A percentile compares a stretch with the other conserved stretches of the same genome.
Conservation (phyloP, 1,140 invertebrate genomes). For the Zaprionus davidi region DNA sequence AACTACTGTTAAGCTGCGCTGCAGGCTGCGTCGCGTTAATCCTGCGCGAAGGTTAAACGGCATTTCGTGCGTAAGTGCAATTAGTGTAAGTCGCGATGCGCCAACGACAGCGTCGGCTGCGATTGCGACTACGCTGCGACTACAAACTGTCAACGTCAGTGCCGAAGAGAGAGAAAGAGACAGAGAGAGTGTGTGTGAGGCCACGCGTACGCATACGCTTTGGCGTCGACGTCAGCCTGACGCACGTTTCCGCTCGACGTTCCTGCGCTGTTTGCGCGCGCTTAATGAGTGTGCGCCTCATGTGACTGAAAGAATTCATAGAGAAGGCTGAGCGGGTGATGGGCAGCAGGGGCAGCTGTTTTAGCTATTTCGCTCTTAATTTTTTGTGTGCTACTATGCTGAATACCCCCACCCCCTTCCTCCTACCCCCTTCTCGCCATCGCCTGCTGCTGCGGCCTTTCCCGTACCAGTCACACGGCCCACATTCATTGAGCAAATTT, state of each 20-base stretch:
- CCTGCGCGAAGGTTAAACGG: conserved; percentile 59
- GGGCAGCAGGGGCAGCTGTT: neutral
- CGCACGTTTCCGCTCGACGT: conserved; percentile 60
- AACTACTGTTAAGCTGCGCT: conserved; percentile 77
- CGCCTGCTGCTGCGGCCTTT: neutral
- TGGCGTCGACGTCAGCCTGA: conserved; percentile 44
- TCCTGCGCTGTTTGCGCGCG: conserved; percentile 17
- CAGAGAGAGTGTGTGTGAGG: conserved; percentile 23
- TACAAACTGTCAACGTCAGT: conserved; percentile 12
- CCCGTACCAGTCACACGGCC: conserved; percentile 23
- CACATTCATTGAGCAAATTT: conserved; percentile 72
- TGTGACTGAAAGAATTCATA: conserved; percentile 60
- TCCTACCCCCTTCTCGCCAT: neutral
- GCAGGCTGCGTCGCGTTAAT: conserved; percentile 47
- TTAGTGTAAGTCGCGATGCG: conserved; percentile 76
- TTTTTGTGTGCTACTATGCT: neutral
- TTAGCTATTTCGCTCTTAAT: conserved; percentile 9
- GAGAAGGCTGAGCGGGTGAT: conserved; percentile 1
- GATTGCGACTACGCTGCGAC: neutral
- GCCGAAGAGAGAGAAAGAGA: neutral
- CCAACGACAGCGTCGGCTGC: conserved; percentile 34
- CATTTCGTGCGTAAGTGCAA: conserved; percentile 76
- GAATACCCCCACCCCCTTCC: neutral
- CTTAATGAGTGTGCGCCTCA: conserved; percentile 65
- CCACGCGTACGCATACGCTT: conserved; percentile 39